These are phyloP conservation scores for Zaprionus taronus DNA, from an alignment of 1,140 invertebrate genomes.

Conservation along the genomic window DNA sequence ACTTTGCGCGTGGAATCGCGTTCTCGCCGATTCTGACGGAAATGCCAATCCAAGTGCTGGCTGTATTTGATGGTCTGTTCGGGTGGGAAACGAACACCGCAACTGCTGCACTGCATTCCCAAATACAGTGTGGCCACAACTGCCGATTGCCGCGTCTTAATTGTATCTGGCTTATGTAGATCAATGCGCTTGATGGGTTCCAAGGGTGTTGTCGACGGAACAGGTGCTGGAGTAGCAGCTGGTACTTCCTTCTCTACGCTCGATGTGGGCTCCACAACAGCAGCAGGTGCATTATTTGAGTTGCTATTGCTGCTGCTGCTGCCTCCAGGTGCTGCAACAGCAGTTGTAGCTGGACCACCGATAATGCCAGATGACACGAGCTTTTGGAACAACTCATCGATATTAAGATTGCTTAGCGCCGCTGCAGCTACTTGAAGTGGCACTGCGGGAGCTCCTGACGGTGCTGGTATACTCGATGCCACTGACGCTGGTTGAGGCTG, in stretches of 20 bases:
- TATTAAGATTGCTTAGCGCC: conserved; percentile 87
- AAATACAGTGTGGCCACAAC: conserved; percentile 90
- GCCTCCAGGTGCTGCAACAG: conserved; percentile 8
- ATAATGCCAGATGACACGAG: conserved; percentile 94
- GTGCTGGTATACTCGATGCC: not conserved
- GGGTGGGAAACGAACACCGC: conserved; percentile 94
- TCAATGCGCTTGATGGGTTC: conserved; percentile 87
- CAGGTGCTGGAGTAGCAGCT: conserved; percentile 8
- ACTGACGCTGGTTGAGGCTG: not conserved
- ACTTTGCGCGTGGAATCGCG: conserved; percentile 93
- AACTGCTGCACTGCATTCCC: conserved; percentile 97
- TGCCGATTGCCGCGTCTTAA: conserved; percentile 90
- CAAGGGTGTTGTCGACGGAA: conserved; percentile 51
- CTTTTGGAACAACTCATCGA: conserved; percentile 93
- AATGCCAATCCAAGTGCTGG: conserved; percentile 99
- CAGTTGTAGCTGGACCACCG: conserved; percentile 67
- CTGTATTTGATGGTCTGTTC: conserved; percentile 95
- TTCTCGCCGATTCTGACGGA: conserved; percentile 95
- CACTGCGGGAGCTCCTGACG: conserved; percentile 26
- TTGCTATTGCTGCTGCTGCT: conserved; percentile 5
- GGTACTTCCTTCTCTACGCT: conserved; percentile 18
- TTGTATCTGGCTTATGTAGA: conserved; percentile 88
- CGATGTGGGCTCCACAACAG: not conserved
- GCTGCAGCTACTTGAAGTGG: conserved; percentile 54
- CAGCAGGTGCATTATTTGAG: conserved; percentile 26